Evolutionary conservation across 1,140 invertebrate species (phyloP), one percentile per base, ranked within the genome.

Genomic region (Drosophila carrolli): DNA sequence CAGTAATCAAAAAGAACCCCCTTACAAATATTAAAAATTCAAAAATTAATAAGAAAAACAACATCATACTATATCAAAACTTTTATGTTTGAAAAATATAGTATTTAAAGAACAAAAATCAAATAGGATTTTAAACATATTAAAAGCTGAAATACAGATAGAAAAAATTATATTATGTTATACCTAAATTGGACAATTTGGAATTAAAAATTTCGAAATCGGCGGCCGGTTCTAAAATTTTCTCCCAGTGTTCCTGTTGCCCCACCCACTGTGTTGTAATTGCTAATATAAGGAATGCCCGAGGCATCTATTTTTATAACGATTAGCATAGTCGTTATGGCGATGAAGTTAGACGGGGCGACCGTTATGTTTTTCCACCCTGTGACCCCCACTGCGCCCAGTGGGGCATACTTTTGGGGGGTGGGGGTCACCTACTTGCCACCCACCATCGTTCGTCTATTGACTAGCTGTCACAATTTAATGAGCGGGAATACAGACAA

Each of bases 251-350:
- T 11, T n/a, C 11, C 13, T 11, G 10, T 9, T 11, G 23, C 11
- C 29, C n/a, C 47, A 9, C 48, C 48, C 7, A 43, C 50, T 57
- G 63, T 29, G 47, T 37, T 16, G 29, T 47, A 57, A 71, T 70
- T 41, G 44, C 4, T 65, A 71, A 71, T 72, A 72, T 43, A 71
- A 37, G 53, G 68, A 57, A 72, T 58, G 66, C 66, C 43, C 4
- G 19, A 37, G 61, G 48, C 41, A 66, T 65, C 66, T 71, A 83
- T 82, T 78, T 78, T 61, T 83, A 74, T 58, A 63, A 32, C 50
- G 55, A 82, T 83, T 81, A 75, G 80, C 46, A 63, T 68, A 72
- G 54, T 67, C 53, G 61, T 54, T 51, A 59, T 61, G 53, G 48
- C 46, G 60, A 76, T 81, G 29, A 67, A 81, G 43, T 50, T 29